A percentile compares a stretch with the other conserved stretches of the same genome.
phyloP scores from a whole-genome alignment of 2,797 vertebrate genomes.

The Oreonectes daqikongensis region DNA sequence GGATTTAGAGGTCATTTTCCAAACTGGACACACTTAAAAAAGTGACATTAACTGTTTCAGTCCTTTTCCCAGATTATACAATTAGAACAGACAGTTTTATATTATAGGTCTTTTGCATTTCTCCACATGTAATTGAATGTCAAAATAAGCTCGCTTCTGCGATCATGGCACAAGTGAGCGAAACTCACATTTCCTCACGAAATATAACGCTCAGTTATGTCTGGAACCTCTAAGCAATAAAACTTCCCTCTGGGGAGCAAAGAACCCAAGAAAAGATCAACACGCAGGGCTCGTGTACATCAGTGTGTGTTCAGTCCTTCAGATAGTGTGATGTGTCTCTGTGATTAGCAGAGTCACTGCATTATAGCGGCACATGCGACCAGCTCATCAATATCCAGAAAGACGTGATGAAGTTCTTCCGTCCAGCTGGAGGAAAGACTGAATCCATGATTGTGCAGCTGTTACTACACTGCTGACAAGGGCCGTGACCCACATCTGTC shows the following conservation, averaged over 20 bases:
- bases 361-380: constrained; percentile 61
- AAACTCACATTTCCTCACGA: too few species aligned
- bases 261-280: constrained; percentile 48
- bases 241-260: constrained; percentile 18
- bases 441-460: constrained; percentile 76
- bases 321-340: constrained; percentile 27
- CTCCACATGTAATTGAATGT: too few species aligned
- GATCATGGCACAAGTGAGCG: too few species aligned
- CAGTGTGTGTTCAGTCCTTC: constrained; percentile 8
- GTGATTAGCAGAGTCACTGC: constrained; percentile 50
- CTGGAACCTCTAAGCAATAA: neutral
- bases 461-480: constrained; percentile 58
- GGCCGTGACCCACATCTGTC: constrained; percentile 52
- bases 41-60: too few species aligned
- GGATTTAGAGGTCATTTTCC: too few species aligned
- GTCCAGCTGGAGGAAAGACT: constrained; percentile 69
- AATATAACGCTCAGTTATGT: too few species aligned
- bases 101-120: too few species aligned
- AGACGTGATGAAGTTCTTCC: constrained; percentile 65
- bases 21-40: too few species aligned
- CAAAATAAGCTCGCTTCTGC: too few species aligned
- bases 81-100: too few species aligned
- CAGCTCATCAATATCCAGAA: constrained; percentile 68
- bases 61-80: too few species aligned
- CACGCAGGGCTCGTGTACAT: constrained; percentile 34